These are phyloP conservation scores for Propithecus coquereli DNA, from an alignment of 2,113 vertebrate genomes.

Conservation along the genomic window DNA sequence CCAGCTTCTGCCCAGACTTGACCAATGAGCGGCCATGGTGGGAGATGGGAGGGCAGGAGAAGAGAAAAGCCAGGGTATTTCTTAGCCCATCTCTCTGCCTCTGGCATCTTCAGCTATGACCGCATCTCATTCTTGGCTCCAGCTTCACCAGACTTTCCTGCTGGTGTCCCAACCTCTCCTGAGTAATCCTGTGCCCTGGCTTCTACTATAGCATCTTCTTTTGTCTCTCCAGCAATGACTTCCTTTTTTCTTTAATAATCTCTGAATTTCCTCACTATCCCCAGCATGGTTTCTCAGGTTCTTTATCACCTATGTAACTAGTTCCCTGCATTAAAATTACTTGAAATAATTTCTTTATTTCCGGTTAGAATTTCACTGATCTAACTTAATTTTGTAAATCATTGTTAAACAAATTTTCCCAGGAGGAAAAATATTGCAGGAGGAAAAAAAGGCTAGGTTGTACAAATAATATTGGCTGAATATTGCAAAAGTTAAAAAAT, in stretches of 20 bases:
- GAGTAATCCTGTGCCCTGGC: neutral
- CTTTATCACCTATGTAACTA: neutral
- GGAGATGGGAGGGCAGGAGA: neutral
- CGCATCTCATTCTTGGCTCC: neutral
- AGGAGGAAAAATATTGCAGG: neutral
- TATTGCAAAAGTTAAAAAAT: conserved; percentile 19
- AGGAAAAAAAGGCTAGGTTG: neutral
- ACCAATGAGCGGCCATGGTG: neutral
- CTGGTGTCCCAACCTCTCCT: neutral
- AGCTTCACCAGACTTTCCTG: neutral
- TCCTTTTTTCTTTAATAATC: neutral
- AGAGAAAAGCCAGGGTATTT: neutral
- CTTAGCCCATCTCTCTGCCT: neutral
- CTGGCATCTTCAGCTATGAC: neutral
- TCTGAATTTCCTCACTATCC: neutral
- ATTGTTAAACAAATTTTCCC: neutral
- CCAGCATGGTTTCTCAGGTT: neutral
- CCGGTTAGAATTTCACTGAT: neutral
- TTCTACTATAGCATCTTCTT: neutral
- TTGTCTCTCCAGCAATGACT: neutral
- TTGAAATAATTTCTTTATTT: neutral
- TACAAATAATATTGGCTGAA: neutral
- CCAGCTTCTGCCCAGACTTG: neutral
- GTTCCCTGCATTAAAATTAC: neutral
- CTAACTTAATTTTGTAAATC: conserved; percentile 4